Conservation (phyloP, 2,888 invertebrate genomes). For the Eulithis testata region DNA sequence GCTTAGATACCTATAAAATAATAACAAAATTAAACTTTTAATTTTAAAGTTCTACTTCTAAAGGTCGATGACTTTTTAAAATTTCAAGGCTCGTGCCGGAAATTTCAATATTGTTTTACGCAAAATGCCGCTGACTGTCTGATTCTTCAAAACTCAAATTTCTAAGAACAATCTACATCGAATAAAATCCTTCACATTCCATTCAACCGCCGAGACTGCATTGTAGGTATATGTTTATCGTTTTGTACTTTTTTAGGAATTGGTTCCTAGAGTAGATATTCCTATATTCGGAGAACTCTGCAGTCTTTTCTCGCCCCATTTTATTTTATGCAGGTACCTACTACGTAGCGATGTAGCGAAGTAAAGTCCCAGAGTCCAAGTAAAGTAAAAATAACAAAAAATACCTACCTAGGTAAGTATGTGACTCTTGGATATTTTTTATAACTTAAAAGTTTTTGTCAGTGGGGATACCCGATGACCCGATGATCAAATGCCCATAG, state of each 20-base stretch:
- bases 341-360: too few species aligned
- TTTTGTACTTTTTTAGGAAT: neutral
- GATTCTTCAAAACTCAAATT: constrained; percentile 10
- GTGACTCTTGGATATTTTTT: too few species aligned
- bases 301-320: too few species aligned
- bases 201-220: neutral
- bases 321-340: too few species aligned
- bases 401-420: too few species aligned
- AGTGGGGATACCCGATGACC: too few species aligned
- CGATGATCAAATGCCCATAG: too few species aligned
- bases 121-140: constrained; percentile 1
- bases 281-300: too few species aligned
- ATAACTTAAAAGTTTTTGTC: too few species aligned
- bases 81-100: constrained; percentile 10
- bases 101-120: constrained; percentile 6
- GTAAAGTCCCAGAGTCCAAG: too few species aligned
- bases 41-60: neutral
- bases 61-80: neutral
- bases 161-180: constrained; percentile 16
- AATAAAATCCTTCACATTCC: constrained; percentile 12
- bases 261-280: neutral
- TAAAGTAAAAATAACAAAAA: too few species aligned
- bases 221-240: neutral
- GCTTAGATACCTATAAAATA: too few species aligned
- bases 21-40: neutral